Evolutionary conservation across 1,140 invertebrate species (phyloP), one percentile per base, ranked within the genome.

Genomic region (Lutraria rhynchaena): DNA sequence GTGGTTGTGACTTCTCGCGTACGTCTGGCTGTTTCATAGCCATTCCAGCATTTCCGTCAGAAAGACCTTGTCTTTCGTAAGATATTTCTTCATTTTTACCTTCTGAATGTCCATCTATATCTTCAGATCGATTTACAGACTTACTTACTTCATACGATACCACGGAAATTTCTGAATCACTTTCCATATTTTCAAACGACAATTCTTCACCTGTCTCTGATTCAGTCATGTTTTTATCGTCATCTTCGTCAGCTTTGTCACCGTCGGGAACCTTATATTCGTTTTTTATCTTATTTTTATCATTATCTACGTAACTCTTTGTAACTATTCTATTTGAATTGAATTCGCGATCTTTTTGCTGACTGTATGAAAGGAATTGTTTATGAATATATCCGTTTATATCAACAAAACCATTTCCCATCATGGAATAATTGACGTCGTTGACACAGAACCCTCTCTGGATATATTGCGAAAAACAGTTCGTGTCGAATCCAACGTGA

Each of bases 311-410:
- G n/a, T n/a, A n/a, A n/a, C n/a, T n/a, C n/a, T n/a, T n/a, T n/a
- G n/a, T n/a, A n/a, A n/a, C n/a, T n/a, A n/a, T n/a, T n/a, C n/a
- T n/a, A n/a, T n/a, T n/a, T n/a, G n/a, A n/a, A n/a, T n/a, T n/a
- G n/a, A n/a, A n/a, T n/a, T n/a, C n/a, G n/a, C n/a, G n/a, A n/a
- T n/a, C n/a, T n/a, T n/a, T n/a, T n/a, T n/a, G n/a, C n/a, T n/a
- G n/a, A n/a, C n/a, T 41, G 37, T 46, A 4, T 9, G 44, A 46
- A 1, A 67, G 19, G 27, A 67, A 49, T 29, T 67, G 63, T 41
- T 41, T 67, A 31, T 67, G 63, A 49, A 67, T 24, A 29, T 46
- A 46, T n/a, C 63, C 63, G 31, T 67, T 67, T 22, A 67, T 49
- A 29, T 46, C 37, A 0, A 41, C 63, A 13, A 67, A 19, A 35